phyloP scores from a whole-genome alignment of 1,140 invertebrate species.

The Trialeurodes vaporariorum region DNA sequence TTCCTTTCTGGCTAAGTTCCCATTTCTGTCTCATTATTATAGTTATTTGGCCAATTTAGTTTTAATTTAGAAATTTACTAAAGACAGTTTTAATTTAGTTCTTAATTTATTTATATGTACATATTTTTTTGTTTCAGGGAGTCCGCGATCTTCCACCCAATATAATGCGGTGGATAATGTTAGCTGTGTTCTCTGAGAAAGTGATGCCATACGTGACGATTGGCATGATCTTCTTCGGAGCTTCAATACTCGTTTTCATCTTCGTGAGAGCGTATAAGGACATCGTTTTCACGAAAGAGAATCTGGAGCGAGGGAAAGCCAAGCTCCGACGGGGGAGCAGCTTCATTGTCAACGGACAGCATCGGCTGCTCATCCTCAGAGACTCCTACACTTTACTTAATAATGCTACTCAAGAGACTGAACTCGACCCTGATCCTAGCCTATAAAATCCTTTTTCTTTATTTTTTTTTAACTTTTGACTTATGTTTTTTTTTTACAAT shows the following conservation, averaged over 20 bases:
- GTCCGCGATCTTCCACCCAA: constrained; percentile 62
- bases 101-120: constrained; percentile 4
- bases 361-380: constrained; percentile 46
- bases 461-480: neutral
- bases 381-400: constrained; percentile 46
- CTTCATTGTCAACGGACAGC: constrained; percentile 54
- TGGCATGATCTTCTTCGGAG: constrained; percentile 53
- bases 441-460: neutral
- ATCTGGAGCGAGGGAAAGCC: constrained; percentile 54
- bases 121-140: constrained; percentile 42
- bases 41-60: too few relatives aligned
- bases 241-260: constrained; percentile 45
- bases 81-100: too few relatives aligned
- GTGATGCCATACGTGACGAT: constrained; percentile 55
- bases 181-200: constrained; percentile 52
- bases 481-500: neutral
- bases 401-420: constrained; percentile 24
- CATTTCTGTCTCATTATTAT: too few relatives aligned
- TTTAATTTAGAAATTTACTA: too few relatives aligned
- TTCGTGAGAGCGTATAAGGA: constrained; percentile 61
- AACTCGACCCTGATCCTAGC: constrained; percentile 19
- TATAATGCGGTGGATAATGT: constrained; percentile 53
- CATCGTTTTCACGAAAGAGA: constrained; percentile 54
- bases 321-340: constrained; percentile 56
- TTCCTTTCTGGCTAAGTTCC: too few relatives aligned